These are phyloP conservation scores for Drosophila ohnishii DNA, from an alignment of 1,140 invertebrate genomes.

Conservation along the genomic window DNA sequence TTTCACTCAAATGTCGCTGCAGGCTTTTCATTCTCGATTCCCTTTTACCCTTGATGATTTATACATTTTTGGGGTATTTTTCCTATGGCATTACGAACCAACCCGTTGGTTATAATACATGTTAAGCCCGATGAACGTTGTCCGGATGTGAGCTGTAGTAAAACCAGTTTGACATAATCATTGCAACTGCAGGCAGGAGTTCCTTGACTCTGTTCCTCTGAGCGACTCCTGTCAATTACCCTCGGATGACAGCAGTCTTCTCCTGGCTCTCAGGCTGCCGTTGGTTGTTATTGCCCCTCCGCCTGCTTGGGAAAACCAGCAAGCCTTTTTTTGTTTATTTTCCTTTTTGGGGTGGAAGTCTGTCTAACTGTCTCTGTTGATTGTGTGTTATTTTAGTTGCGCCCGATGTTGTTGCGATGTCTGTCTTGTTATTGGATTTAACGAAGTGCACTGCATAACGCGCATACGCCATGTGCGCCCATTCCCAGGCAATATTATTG, in stretches of 20 bases:
- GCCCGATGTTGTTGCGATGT: constrained; percentile 19
- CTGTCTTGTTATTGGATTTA: constrained; percentile 58
- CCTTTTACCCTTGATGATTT: neutral
- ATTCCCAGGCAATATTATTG: constrained; percentile 26
- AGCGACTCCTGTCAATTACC: constrained; percentile 48
- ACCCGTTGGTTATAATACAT: constrained; percentile 11
- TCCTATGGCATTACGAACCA: neutral
- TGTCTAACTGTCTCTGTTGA: constrained; percentile 41
- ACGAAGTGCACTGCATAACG: constrained; percentile 48
- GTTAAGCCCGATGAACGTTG: neutral
- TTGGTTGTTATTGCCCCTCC: neutral
- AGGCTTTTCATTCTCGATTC: constrained; percentile 36
- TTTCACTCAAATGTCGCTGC: constrained; percentile 15
- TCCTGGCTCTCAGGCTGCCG: neutral
- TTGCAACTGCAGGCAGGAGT: constrained; percentile 36
- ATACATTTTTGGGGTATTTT: constrained; percentile 13
- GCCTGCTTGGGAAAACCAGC: constrained; percentile 2
- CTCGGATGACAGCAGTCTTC: constrained; percentile 30
- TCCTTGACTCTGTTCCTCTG: constrained; percentile 12
- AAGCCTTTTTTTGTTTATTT: constrained; percentile 21
- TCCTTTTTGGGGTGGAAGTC: constrained; percentile 9
- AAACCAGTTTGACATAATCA: constrained; percentile 56
- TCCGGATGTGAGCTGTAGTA: constrained; percentile 7
- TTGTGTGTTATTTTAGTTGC: constrained; percentile 50
- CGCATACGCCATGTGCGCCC: constrained; percentile 44